Evolutionary conservation across 2,797 vertebrate genomes (phyloP).

Genomic region (Halcyon badia): DNA sequence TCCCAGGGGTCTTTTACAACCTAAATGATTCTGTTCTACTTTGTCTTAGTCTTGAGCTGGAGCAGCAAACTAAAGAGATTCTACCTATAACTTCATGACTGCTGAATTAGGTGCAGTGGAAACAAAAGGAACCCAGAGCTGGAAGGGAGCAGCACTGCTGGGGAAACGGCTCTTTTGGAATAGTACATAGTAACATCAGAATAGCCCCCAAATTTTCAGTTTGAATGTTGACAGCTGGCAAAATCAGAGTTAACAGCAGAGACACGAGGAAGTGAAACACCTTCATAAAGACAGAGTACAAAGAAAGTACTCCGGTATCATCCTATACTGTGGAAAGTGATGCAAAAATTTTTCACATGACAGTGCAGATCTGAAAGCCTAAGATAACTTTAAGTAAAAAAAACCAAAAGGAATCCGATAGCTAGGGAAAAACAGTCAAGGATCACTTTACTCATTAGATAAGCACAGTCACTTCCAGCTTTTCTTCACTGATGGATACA

Average conservation of each 20-base stretch:
- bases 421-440: slow-evolving; percentile 5
- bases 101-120: background rate
- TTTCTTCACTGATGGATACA: slow-evolving; percentile 13
- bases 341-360: rapidly evolving
- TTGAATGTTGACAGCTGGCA: background rate
- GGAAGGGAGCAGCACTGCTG: rapidly evolving
- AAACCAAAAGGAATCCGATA: background rate
- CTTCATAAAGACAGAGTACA: background rate
- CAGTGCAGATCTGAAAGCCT: background rate
- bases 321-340: rapidly evolving
- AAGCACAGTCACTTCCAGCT: slow-evolving; percentile 54
- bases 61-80: background rate
- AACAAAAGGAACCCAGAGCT: background rate
- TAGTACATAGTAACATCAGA: background rate
- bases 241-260: background rate
- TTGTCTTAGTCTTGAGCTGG: background rate
- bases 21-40: background rate
- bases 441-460: slow-evolving; percentile 8
- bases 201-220: background rate
- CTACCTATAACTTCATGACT: background rate
- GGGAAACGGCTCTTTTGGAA: background rate
- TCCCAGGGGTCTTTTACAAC: too few species aligned
- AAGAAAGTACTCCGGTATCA: background rate
- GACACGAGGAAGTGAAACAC: background rate
- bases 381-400: background rate